Conservation (phyloP, 1,140 invertebrate species). For the Hetaerina americana region DNA sequence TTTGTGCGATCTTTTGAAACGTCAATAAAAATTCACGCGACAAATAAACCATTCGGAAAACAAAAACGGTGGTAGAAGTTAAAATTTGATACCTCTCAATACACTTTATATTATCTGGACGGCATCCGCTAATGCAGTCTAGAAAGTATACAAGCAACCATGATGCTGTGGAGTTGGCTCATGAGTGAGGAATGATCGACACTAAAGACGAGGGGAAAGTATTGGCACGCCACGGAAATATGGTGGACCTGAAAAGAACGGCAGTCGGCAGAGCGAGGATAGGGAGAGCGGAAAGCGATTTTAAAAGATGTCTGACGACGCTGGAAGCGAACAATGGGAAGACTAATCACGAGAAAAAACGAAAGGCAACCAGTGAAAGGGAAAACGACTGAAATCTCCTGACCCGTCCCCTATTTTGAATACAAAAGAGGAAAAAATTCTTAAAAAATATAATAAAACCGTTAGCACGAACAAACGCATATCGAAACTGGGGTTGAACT, state of each 20-base stretch:
- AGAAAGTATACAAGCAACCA: too few relatives aligned
- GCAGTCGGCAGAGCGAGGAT: too few relatives aligned
- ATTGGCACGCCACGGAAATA: too few relatives aligned
- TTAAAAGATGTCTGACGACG: background rate
- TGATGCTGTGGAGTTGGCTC: too few relatives aligned
- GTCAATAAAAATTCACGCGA: too few relatives aligned
- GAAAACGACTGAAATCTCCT: background rate
- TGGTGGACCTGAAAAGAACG: too few relatives aligned
- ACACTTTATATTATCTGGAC: too few relatives aligned
- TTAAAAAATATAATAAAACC: background rate
- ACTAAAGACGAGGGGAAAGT: background rate
- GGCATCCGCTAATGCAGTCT: too few relatives aligned
- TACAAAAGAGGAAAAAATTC: background rate
- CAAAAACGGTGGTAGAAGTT: too few relatives aligned
- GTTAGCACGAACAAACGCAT: background rate
- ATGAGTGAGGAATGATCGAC: background rate
- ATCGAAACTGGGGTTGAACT: background rate
- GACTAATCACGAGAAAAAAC: background rate
- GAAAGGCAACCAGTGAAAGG: background rate
- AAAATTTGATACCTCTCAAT: too few relatives aligned
- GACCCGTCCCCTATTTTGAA: background rate
- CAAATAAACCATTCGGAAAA: too few relatives aligned
- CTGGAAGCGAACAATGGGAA: background rate
- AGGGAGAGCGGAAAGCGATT: background rate
- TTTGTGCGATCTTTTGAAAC: too few relatives aligned